Evolutionary conservation across 1,140 invertebrate species (phyloP).

Genomic region (Diorhabda sublineata): DNA sequence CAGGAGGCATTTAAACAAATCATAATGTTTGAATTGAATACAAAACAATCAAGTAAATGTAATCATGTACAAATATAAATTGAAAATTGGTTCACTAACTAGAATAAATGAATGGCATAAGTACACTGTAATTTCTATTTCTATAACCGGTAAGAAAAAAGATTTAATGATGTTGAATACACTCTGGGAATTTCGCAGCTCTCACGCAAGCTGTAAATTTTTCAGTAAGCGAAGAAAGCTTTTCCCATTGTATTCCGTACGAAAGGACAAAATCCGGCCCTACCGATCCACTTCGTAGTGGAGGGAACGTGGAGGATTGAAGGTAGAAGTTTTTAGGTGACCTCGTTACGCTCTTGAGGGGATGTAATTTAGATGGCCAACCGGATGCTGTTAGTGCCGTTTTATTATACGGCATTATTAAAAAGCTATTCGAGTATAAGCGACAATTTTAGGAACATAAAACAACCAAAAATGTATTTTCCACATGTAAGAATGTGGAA

Average conservation of each 20-base stretch:
- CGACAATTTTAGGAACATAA: too few species aligned
- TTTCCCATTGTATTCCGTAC: background rate
- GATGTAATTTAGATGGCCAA: background rate
- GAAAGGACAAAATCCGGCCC: background rate
- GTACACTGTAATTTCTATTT: background rate
- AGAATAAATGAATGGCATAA: too few species aligned
- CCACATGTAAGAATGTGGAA: too few species aligned
- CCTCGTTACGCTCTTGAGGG: background rate
- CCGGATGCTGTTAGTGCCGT: background rate
- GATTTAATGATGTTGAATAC: background rate
- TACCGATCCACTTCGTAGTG: background rate
- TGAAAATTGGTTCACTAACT: too few species aligned
- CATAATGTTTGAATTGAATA: too few species aligned
- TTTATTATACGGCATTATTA: background rate
- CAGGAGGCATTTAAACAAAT: too few species aligned
- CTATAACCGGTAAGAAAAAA: background rate
- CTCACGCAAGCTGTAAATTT: background rate
- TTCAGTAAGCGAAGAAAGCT: background rate
- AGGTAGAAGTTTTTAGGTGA: slow-evolving; percentile 2
- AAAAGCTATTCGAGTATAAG: too few species aligned
- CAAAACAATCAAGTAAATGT: too few species aligned
- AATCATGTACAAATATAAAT: too few species aligned
- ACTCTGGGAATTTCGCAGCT: background rate
- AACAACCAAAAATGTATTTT: too few species aligned
- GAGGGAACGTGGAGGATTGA: background rate